Base-by-base conservation (phyloP, 2,888 invertebrate species). In the Limenitis camilla region DNA sequence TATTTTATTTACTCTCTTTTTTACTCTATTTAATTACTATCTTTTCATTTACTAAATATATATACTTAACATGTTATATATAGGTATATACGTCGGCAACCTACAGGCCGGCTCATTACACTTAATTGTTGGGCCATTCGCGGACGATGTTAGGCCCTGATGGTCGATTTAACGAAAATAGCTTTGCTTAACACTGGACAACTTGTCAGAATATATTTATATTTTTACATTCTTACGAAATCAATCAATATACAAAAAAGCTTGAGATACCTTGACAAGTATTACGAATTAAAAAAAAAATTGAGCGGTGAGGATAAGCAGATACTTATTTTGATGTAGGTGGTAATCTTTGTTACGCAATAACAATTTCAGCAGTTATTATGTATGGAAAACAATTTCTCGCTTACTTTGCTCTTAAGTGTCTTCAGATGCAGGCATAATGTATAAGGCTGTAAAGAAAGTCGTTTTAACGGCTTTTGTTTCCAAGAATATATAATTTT, bases 91-190 rank as follows among this genome's bases (percentile, higher is more conserved):
- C 62, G 60, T 71, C 74, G 73, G 72, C 71, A 76, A 75, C 66
- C 44, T 64, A 61, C 59, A 75, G 74, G 71, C 69, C 72, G 80
- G 64, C 74, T 83, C 86, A 84, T 88, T 86, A 84, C 79, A 78
- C 81, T 81, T 87, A 86, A 88, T 86, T 85, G 86, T 78, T 81
- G 81, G 79, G 76, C 74, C 77, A 81, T 87, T 86, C 79, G 81
- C 75, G 82, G 78, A 78, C 76, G 74, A 67, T 76, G 76, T 77
- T 74, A 74, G 65, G 60, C 68, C 71, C 67, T 72, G 74, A 76
- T 77, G 74, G 76, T 72, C 74, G 73, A 74, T 78, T 74, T 68
- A 71, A 66, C 72, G 70, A 69, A 74, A 80, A 77, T 73, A 68
- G 67, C 74, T 72, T 65, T 66, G 52, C 70, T 67, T 77, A 76